Conservation (phyloP, 1,140 invertebrate genomes). For the Bombus vancouverensis region DNA sequence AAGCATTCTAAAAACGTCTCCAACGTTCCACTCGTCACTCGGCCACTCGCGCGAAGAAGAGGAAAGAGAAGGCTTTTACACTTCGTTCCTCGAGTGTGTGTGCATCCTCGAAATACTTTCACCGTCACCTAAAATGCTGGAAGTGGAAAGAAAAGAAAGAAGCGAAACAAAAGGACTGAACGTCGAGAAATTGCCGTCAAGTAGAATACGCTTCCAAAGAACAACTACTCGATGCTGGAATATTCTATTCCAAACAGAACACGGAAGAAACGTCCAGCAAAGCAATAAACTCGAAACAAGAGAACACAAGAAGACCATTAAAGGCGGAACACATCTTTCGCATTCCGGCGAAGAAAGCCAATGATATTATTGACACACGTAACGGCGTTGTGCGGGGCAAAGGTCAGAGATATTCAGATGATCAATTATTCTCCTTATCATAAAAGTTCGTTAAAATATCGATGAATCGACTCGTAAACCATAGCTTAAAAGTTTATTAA, state of each 20-base stretch:
- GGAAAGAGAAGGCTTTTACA: constrained; percentile 9
- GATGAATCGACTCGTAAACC: too few relatives aligned
- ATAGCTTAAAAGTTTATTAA: too few relatives aligned
- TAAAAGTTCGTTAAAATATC: too few relatives aligned
- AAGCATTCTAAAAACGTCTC: constrained; percentile 25
- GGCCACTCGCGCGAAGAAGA: too few relatives aligned
- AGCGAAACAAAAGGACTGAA: not conserved
- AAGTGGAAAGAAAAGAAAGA: not conserved
- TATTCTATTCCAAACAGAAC: constrained; percentile 36
- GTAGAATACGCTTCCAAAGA: constrained; percentile 12
- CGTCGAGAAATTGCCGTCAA: constrained; percentile 26
- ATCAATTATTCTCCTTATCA: not conserved
- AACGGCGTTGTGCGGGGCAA: not conserved
- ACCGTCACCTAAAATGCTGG: not conserved
- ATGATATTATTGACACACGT: constrained; percentile 29
- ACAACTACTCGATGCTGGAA: not conserved
- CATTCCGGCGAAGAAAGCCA: constrained; percentile 19
- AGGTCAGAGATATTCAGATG: not conserved
- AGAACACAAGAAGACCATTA: constrained; percentile 52
- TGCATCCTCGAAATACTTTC: constrained; percentile 26
- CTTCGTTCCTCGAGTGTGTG: not conserved
- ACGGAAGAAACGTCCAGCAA: not conserved
- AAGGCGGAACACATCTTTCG: constrained; percentile 26
- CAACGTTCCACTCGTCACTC: constrained; percentile 20
- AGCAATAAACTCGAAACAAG: constrained; percentile 43